Base-by-base conservation (phyloP, 2,888 invertebrate genomes). In the Candidula unifasciata region DNA sequence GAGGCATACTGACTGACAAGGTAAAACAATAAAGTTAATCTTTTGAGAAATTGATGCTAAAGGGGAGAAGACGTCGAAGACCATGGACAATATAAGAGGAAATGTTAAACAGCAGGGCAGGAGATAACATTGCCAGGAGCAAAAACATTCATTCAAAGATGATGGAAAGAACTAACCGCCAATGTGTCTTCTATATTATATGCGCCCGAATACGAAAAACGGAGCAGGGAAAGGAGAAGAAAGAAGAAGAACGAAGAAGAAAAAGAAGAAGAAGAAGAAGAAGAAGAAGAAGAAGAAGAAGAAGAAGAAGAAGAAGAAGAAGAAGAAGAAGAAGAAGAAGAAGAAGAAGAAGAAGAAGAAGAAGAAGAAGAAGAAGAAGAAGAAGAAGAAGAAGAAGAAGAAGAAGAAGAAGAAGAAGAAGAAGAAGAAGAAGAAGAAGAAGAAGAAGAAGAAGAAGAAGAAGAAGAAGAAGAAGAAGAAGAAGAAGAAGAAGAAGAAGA, bases 381-480 rank as follows among this genome's bases (percentile, higher is more conserved):
- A 52, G 30, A n/a, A 69, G 30, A 69, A 64, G 44, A 27, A 44
- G 80, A 44, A n/a, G 64, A 21, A 37, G 68, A 30, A 24, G 37
- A 60, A n/a, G 60, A 60, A 60, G n/a, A 60, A 60, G 60, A 60
- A 60, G 60, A 60, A 60, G 60, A 60, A 60, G 37, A 68, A 68
- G 68, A 68, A 52, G 52, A 52, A 44, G 44, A 52, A n/a, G 27
- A 66, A 44, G 52, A 44, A 10, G 27, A 33, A 30, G 69, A 37
- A 37, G 69, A 66, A 44, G 80, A 68, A 52, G 52, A 80, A 24
- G 3, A 68, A 27, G 69, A 69, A 44, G 80, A 52, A 44, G 24
- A 27, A 24, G 44, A 18, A 64, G 64, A 64, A 30, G 35, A 44
- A 24, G 44, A 68, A 68, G 68, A 44, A n/a, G 37, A n/a, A 52